Evolutionary conservation across 2,113 vertebrate genomes (phyloP).

Genomic region (Isichthys henryi): DNA sequence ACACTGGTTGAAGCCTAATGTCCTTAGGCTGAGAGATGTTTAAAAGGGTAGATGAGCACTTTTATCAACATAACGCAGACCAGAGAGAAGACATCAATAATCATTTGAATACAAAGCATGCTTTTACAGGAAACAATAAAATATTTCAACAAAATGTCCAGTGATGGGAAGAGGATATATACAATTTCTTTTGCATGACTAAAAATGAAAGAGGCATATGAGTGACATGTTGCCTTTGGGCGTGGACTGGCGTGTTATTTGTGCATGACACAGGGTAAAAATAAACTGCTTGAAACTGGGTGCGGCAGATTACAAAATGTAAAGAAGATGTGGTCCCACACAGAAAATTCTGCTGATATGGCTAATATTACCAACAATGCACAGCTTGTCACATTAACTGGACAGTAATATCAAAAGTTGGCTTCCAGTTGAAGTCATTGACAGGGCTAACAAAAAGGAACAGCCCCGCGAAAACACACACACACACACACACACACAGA

Average conservation of each 20-base stretch:
- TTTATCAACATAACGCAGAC: not conserved
- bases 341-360: not conserved
- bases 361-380: not conserved
- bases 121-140: not conserved
- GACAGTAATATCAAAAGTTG: not conserved
- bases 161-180: not conserved
- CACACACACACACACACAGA: too few relatives aligned
- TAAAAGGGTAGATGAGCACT: not conserved
- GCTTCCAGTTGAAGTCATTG: not conserved
- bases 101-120: not conserved
- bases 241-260: not conserved
- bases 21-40: not conserved
- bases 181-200: not conserved
- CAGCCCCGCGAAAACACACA: not conserved
- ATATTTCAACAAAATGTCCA: not conserved
- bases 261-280: conserved; percentile 10
- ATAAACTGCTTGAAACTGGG: not conserved
- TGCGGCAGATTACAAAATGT: not conserved
- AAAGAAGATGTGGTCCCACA: not conserved
- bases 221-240: not conserved
- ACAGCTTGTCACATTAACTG: not conserved
- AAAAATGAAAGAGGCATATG: not conserved
- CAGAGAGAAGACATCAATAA: not conserved
- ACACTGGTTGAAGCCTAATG: too few relatives aligned
- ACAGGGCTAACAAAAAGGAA: not conserved